Evolutionary conservation across 1,140 invertebrate species (phyloP), one percentile per base, ranked within the genome.

Genomic region (Brachionus manjavacas): DNA sequence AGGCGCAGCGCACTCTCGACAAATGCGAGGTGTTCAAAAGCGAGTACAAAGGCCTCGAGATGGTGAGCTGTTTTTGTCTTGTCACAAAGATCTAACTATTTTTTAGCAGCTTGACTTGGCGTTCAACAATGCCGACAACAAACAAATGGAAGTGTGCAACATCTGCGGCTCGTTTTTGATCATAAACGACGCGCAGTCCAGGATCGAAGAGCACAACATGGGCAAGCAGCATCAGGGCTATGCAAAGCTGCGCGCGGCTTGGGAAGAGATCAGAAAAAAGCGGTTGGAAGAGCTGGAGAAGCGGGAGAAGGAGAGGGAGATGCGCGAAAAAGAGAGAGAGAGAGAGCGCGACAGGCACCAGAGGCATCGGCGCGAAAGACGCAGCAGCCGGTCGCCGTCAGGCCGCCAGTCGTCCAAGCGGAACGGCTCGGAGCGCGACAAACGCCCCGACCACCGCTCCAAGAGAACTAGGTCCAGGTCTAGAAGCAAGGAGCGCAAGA

Each of bases 111-210:
- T 46, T 39, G 80, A 68, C 68, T 64, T 35, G 60, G 85, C 46
- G 12, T n/a, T 66, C 12, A 64, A 93, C 93, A 52, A 68, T 16
- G 93, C 93, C 4, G 93, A 94, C 89, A 95, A 96, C 89, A 98
- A 97, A 89, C 95, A 96, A 88, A 99, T 99, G 97, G 96, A 99
- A 90, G 96, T 99, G 2, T 99, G 97, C 90, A 94, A 96, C 86
- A 95, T 98, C 2, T 99, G 97, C 90, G 97, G 97, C 4, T 96
- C 97, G 8, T 98, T 99, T 90, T 91, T 99, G 12, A 98, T 99
- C 87, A 96, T 99, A 23, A 96, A 92, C 6, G 97, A 99, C 91
- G 96, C 96, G 2, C 96, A 98, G 88, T 96, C 97, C 87, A 92
- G 97, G 85, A 95, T 98, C 85, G 96, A 98, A 88, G 97, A 99